A percentile compares a stretch with the other conserved stretches of the same genome.
phyloP scores from a whole-genome alignment of 1,140 invertebrate species.

The Eulimnadia texana region DNA sequence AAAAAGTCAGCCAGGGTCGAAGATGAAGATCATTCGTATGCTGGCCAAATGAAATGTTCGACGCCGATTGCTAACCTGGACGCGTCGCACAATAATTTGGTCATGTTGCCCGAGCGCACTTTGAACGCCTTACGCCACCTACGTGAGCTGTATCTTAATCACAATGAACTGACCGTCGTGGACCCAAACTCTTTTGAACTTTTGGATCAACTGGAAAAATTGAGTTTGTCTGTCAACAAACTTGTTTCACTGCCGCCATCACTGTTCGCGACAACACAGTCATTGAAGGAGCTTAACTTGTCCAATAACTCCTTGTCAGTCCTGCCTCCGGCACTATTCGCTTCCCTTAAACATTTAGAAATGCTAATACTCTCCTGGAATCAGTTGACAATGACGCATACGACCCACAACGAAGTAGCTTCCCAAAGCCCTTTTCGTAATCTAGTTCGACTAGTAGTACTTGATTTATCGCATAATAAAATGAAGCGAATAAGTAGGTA shows the following conservation, averaged over 20 bases:
- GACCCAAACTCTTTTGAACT: constrained; percentile 72
- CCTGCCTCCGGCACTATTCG: constrained; percentile 39
- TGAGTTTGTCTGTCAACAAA: constrained; percentile 67
- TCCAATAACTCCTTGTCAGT: constrained; percentile 59
- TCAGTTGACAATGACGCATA: constrained; percentile 40
- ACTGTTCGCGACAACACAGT: constrained; percentile 63
- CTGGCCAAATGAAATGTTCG: constrained; percentile 36
- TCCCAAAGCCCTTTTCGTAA: constrained; percentile 45
- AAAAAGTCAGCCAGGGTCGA: constrained; percentile 37
- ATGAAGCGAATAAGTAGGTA: constrained; percentile 62
- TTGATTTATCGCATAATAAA: constrained; percentile 71
- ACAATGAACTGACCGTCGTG: constrained; percentile 67
- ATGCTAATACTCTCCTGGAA: constrained; percentile 76
- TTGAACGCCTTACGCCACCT: constrained; percentile 68
- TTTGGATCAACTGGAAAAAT: constrained; percentile 56
- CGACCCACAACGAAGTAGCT: constrained; percentile 22
- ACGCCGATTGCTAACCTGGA: constrained; percentile 67
- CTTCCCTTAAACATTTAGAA: constrained; percentile 39
- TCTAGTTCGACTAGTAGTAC: constrained; percentile 61
- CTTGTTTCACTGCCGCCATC: constrained; percentile 60
- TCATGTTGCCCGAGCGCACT: constrained; percentile 68
- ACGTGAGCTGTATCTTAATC: constrained; percentile 63
- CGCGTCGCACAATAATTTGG: constrained; percentile 72
- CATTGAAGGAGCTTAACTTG: constrained; percentile 67
- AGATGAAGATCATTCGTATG: constrained; percentile 17